Percentiles rank a stretch among this genome's conserved stretches.
These are phyloP conservation scores for Nematopogon swammerdamellus DNA, from an alignment of 2,888 invertebrate species.

Conservation along the genomic window DNA sequence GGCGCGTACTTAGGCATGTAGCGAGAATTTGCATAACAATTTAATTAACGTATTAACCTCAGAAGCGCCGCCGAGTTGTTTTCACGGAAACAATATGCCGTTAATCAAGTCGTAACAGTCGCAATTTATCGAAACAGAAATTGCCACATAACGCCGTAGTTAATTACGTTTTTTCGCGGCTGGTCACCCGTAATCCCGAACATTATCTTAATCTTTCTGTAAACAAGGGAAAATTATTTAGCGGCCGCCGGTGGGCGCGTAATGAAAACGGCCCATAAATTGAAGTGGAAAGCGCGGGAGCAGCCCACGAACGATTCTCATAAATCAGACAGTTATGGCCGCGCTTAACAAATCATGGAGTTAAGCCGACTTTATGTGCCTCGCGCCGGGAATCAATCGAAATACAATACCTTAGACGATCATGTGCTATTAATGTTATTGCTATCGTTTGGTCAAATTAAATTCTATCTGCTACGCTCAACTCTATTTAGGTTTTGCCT, in stretches of 20 bases:
- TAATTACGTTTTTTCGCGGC: neutral
- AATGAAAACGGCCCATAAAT: neutral
- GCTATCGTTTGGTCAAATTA: too few species aligned
- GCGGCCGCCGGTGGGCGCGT: constrained; percentile 8
- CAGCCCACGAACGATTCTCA: neutral
- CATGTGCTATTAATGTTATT: too few species aligned
- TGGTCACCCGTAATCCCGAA: constrained; percentile 1
- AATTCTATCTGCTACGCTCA: too few species aligned
- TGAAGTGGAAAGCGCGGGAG: neutral
- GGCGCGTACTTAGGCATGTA: too few species aligned
- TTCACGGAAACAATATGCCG: too few species aligned
- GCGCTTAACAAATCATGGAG: neutral
- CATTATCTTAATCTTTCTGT: constrained; percentile 32
- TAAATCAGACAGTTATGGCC: neutral
- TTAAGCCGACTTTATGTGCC: neutral
- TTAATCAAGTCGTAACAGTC: too few species aligned
- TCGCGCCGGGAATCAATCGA: too few species aligned
- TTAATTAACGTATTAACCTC: too few species aligned
- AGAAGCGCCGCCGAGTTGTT: too few species aligned
- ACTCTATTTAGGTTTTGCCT: too few species aligned
- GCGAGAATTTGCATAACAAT: too few species aligned
- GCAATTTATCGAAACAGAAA: neutral
- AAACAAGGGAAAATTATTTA: constrained; percentile 44
- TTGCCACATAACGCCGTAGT: neutral
- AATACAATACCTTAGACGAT: too few species aligned